phyloP scores from a whole-genome alignment of 2,888 invertebrate genomes.

The Pheosia gnoma region DNA sequence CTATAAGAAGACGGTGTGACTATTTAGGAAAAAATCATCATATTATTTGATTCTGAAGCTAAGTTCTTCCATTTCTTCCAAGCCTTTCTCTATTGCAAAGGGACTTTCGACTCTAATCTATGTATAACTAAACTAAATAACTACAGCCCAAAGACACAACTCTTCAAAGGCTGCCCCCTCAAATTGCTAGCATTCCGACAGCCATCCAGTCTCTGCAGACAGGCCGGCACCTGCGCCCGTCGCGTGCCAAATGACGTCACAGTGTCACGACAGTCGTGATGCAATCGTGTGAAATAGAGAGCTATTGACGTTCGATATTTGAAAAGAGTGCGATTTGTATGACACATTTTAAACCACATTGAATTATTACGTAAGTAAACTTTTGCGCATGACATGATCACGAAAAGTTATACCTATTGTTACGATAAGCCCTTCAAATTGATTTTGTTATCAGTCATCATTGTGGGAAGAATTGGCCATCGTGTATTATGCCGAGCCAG shows the following conservation, averaged over 20 bases:
- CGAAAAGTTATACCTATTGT: too few relatives aligned
- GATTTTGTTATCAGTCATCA: too few relatives aligned
- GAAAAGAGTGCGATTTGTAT: not conserved
- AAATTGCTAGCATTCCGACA: not conserved
- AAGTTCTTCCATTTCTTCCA: too few relatives aligned
- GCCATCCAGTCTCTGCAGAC: not conserved
- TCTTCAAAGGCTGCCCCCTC: not conserved
- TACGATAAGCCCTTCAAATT: too few relatives aligned
- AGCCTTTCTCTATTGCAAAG: too few relatives aligned
- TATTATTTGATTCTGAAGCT: too few relatives aligned
- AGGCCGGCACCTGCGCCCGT: slow-evolving; percentile 3
- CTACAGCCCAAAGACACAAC: not conserved
- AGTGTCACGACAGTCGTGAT: slow-evolving; percentile 2
- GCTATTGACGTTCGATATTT: not conserved
- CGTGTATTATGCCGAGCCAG: too few relatives aligned
- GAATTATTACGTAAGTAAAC: not conserved
- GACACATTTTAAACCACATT: not conserved
- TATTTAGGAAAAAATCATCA: too few relatives aligned
- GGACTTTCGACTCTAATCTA: too few relatives aligned
- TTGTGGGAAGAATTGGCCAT: too few relatives aligned
- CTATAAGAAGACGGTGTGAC: too few relatives aligned
- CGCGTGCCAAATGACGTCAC: slow-evolving; percentile 4
- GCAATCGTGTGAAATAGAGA: slow-evolving; percentile 3
- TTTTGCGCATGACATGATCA: not conserved
- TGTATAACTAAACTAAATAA: too few relatives aligned